Base-by-base conservation (phyloP, 2,797 vertebrate species). In the Discoglossus pictus region DNA sequence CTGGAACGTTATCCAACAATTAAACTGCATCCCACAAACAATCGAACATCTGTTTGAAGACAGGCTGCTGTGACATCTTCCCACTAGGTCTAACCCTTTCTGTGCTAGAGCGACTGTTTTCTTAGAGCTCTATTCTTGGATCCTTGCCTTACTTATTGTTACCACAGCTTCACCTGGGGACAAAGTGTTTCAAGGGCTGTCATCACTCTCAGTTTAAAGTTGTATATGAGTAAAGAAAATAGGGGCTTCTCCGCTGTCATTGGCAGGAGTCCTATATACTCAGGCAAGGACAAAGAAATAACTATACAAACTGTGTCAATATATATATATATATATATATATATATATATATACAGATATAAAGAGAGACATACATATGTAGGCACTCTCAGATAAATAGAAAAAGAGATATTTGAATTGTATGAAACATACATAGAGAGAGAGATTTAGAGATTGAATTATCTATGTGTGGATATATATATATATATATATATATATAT, bases 41-140 rank as follows among this genome's bases (percentile, higher is more conserved):
- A 93, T 93, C 85, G 88, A 92, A 93, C 93, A 94, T 93, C 92
- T 93, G 93, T 93, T 92, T 93, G 92, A 90, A 93, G 88, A 83
- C 81, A 55, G 71, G 86, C 90, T 88, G 86, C 81, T 87, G 87
- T 87, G 73, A 80, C 84, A 76, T 82, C 78, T 90, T 90, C 90
- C 88, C 87, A 87, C 85, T 84, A 78, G 76, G 78, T 80, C 86
- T 92, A 91, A 92, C 89, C 84, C 87, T 65, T 82, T 56, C 4
- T 21, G 70, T 63, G 38, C 80, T 71, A 71, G 53, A 36, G 43
- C 6, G 52, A 25, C 53, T 52, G 44, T 20, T 39, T 59, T 51
- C 18, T 56, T 34, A 6, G 11, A 24, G 35, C 43, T 48, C n/a
- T 48, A 31, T 56, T 56, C 10, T 63, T 71, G 61, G 68, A 55